A percentile compares a stretch with the other conserved stretches of the same genome.
Evolutionary conservation across 2,113 vertebrate species (phyloP).

Genomic region (Siniperca knerii): DNA sequence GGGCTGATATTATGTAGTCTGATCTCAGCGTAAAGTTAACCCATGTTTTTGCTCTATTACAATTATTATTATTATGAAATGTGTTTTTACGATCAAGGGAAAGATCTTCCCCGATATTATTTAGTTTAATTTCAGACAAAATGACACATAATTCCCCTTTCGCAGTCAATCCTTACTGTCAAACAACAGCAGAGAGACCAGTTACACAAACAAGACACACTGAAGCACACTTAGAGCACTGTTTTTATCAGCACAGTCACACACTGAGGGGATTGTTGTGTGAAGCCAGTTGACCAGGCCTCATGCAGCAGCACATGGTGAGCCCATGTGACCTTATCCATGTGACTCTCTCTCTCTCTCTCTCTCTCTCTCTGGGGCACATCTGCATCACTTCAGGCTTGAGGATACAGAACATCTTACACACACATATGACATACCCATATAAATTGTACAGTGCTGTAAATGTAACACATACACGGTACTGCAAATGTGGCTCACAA

Average conservation of each 20-base stretch:
- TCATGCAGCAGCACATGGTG: conserved; percentile 74
- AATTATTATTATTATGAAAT: neutral
- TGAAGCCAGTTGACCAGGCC: conserved; percentile 60
- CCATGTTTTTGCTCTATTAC: neutral
- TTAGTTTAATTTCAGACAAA: neutral
- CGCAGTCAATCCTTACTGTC: neutral
- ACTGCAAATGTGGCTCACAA: conserved; percentile 5
- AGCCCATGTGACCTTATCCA: conserved; percentile 78
- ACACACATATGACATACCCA: conserved; percentile 14
- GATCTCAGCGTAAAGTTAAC: neutral
- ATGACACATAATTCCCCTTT: neutral
- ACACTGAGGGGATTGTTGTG: conserved; percentile 57
- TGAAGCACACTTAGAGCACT: conserved; percentile 21
- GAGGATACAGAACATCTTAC: conserved; percentile 37
- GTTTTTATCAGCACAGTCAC: conserved; percentile 29
- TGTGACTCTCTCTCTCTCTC: conserved; percentile 60
- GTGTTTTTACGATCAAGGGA: neutral
- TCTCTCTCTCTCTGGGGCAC: conserved; percentile 37
- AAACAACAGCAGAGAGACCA: conserved; percentile 19
- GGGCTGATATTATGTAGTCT: neutral
- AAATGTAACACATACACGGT: neutral
- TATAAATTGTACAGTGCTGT: neutral
- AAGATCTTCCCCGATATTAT: neutral
- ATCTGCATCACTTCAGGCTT: conserved; percentile 57
- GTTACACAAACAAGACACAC: conserved; percentile 29